Evolutionary conservation across 2,888 invertebrate genomes (phyloP).

Genomic region (Synanthedon myopaeformis): DNA sequence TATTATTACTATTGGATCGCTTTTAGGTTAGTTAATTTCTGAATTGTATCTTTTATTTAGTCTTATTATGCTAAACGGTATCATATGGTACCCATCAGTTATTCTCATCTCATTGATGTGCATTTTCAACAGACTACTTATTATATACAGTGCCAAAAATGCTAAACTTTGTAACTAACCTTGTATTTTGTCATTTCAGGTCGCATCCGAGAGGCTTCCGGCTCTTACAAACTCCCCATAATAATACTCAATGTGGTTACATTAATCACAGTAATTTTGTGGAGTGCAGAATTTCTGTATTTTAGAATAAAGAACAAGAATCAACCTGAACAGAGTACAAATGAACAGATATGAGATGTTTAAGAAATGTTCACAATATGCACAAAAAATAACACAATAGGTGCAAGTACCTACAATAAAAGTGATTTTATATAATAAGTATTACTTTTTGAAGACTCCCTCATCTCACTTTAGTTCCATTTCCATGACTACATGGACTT

Average conservation of each 20-base stretch:
- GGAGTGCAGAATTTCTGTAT: constrained; percentile 67
- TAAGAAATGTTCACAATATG: too few species aligned
- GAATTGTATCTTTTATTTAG: too few species aligned
- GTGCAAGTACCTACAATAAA: too few species aligned
- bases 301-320: constrained; percentile 31
- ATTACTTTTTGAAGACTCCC: too few species aligned
- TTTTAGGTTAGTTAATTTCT: constrained; percentile 63
- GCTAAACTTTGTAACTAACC: background rate
- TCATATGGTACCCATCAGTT: too few species aligned
- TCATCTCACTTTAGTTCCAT: too few species aligned
- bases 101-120: too few species aligned
- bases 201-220: constrained; percentile 70
- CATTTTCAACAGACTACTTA: background rate
- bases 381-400: too few species aligned
- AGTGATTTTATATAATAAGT: too few species aligned
- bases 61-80: too few species aligned
- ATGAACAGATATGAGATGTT: too few species aligned
- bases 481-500: too few species aligned
- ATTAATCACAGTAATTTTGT: constrained; percentile 67
- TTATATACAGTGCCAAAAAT: background rate
- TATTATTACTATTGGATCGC: constrained; percentile 71
- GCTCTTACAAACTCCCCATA: constrained; percentile 72
- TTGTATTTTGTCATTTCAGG: constrained; percentile 58
- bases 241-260: constrained; percentile 73
- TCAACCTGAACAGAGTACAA: background rate